Evolutionary conservation across 2,797 vertebrate genomes (phyloP).

Genomic region (Garrulus glandarius): DNA sequence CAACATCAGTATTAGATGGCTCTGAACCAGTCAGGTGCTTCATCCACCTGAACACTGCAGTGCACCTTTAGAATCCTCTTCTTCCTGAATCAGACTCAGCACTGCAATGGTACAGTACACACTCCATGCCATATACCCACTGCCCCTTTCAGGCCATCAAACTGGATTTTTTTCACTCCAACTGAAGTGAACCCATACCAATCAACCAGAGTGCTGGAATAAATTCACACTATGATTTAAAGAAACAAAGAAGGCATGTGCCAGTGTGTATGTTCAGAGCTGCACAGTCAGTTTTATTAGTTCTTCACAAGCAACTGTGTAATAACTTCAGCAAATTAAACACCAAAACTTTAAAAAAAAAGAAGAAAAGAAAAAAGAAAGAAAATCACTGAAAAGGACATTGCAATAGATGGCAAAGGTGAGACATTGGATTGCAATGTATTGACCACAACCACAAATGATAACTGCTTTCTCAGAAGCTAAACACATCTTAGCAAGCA

Average conservation of each 20-base stretch:
- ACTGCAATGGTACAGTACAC: background rate
- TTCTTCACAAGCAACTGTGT: background rate
- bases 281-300: background rate
- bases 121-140: background rate
- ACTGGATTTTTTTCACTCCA: background rate
- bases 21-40: background rate
- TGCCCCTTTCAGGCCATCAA: background rate
- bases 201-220: background rate
- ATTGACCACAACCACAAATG: background rate
- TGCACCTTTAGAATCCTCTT: background rate
- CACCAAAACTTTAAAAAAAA: rapidly evolving
- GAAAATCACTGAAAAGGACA: background rate
- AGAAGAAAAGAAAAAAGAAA: background rate
- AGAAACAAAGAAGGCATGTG: background rate
- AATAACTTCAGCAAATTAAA: background rate
- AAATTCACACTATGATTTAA: background rate
- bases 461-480: background rate
- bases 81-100: background rate
- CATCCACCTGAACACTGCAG: background rate
- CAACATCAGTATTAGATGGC: rapidly evolving
- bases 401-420: background rate
- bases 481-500: background rate
- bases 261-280: background rate
- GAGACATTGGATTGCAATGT: rapidly evolving
- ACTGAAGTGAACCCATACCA: background rate